Base-by-base conservation (phyloP, 2,888 invertebrate species). In the Willowsia nigromaculata region DNA sequence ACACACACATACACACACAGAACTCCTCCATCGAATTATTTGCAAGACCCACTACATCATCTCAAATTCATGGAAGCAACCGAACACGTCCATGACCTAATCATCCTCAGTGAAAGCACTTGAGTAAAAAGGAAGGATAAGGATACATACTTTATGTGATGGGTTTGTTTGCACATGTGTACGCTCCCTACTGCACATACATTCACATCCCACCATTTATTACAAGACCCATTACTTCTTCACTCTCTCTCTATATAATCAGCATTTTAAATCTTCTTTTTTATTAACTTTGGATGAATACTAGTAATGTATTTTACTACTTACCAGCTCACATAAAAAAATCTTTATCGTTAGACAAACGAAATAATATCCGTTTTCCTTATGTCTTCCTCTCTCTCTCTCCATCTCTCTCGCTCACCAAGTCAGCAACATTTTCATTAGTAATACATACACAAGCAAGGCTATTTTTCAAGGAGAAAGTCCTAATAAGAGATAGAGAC, bases 281-380 rank as follows among this genome's bases (percentile, higher is more conserved):
- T 76, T 76, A 76, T 76, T 76, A 76, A 53, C 76, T 76, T 76
- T 76, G 50, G 50, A 76, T 76, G 76, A 76, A 53, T 76, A 50
- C 50, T 27, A 5, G 5, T 27, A 0, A 43, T 13, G 13, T 43
- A 47, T 11, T 43, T 53, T 50, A 50, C 76, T 50, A 47, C 76
- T 7, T 6, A 22, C 40, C 71, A 71, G 40, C 50, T 30, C 50
- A 30, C 18, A 56, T 22, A 27, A 50, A 56, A 27, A 27, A 76
- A 47, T 30, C 7, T 76, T 50, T 47, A 76, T 33, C 27, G 85
- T 43, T 56, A 43, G 53, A 59, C 74, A 85, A 84, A 33, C 53
- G 53, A 85, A 85, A 74, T 74, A 85, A 85, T 85, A 85, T 59
- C 74, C 85, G 74, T 25, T 85, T 27, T 68, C 22, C 68, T 83